phyloP scores from a whole-genome alignment of 2,797 vertebrate species.

The Phoxinus dragarum region DNA sequence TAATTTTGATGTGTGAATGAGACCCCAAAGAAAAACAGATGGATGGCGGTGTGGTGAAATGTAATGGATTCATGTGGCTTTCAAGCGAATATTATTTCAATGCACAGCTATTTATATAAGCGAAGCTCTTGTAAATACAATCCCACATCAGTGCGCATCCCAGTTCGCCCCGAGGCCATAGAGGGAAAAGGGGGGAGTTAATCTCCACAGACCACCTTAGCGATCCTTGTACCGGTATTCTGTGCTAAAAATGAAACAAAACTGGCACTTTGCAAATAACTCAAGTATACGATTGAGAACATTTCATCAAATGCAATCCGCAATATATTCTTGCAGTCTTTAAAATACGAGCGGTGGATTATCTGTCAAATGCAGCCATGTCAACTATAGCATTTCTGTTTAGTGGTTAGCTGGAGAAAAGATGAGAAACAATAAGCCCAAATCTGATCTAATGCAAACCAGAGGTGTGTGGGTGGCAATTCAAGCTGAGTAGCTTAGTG shows the following conservation, averaged over 20 bases:
- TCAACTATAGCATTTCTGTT: slow-evolving; percentile 60
- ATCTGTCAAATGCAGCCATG: slow-evolving; percentile 65
- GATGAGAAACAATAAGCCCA: slow-evolving; percentile 40
- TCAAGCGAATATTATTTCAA: slow-evolving; percentile 61
- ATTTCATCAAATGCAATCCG: slow-evolving; percentile 56
- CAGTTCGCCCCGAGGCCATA: slow-evolving; percentile 64
- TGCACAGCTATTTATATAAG: slow-evolving; percentile 65
- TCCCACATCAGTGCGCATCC: slow-evolving; percentile 63
- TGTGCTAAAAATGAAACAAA: slow-evolving; percentile 62
- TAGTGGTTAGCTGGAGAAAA: slow-evolving; percentile 26
- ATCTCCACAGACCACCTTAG: slow-evolving; percentile 77
- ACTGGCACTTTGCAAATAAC: slow-evolving; percentile 69
- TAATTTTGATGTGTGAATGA: slow-evolving; percentile 27
- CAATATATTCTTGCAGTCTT: slow-evolving; percentile 47
- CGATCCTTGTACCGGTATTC: slow-evolving; percentile 67
- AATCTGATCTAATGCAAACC: slow-evolving; percentile 50
- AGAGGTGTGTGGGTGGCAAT: slow-evolving; percentile 54
- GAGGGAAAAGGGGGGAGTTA: slow-evolving; percentile 63
- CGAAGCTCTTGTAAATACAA: slow-evolving; percentile 63
- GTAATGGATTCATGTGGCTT: slow-evolving; percentile 51
- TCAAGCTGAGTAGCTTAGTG: slow-evolving; percentile 6
- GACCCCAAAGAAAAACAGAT: not conserved
- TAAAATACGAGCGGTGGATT: slow-evolving; percentile 64
- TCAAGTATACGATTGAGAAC: slow-evolving; percentile 64
- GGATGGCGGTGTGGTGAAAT: slow-evolving; percentile 36